phyloP scores from a whole-genome alignment of 1,140 invertebrate species.

The Drosophila elegans region DNA sequence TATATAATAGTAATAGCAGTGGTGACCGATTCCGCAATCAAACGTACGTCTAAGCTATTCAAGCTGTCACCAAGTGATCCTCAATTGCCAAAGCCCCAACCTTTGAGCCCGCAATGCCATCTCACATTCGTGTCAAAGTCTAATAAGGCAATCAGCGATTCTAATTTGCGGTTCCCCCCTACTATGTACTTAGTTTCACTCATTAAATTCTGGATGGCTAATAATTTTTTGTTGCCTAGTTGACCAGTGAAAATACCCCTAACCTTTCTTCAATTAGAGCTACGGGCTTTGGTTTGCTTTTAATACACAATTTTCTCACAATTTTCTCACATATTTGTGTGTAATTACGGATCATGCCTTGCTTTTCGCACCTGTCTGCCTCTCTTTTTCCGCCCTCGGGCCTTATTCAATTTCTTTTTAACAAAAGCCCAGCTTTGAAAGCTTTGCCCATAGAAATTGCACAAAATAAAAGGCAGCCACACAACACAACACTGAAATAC shows the following conservation, averaged over 20 bases:
- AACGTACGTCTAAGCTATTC: background rate
- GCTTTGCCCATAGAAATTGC: slow-evolving; percentile 23
- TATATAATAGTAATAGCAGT: background rate
- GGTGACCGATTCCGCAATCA: background rate
- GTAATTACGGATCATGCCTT: slow-evolving; percentile 14
- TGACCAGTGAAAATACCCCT: slow-evolving; percentile 19
- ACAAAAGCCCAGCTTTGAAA: slow-evolving; percentile 54
- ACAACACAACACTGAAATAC: background rate
- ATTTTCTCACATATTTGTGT: slow-evolving; percentile 42
- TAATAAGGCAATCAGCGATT: slow-evolving; percentile 28
- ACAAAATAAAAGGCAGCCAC: slow-evolving; percentile 20
- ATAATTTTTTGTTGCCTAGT: background rate
- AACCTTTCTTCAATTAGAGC: slow-evolving; percentile 6
- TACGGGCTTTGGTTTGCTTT: background rate
- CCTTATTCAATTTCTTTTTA: slow-evolving; percentile 56
- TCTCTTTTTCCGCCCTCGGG: slow-evolving; percentile 1
- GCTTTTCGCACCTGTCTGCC: slow-evolving; percentile 22
- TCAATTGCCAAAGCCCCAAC: slow-evolving; percentile 10
- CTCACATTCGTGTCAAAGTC: slow-evolving; percentile 22
- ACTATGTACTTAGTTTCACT: slow-evolving; percentile 29
- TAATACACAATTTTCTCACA: slow-evolving; percentile 33
- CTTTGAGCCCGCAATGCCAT: slow-evolving; percentile 14
- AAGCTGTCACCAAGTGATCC: background rate
- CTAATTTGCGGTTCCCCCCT: slow-evolving; percentile 26
- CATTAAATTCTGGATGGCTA: slow-evolving; percentile 28